These are phyloP conservation scores for Trachymyrmex septentrionalis DNA, from an alignment of 1,140 invertebrate genomes.

Conservation along the genomic window DNA sequence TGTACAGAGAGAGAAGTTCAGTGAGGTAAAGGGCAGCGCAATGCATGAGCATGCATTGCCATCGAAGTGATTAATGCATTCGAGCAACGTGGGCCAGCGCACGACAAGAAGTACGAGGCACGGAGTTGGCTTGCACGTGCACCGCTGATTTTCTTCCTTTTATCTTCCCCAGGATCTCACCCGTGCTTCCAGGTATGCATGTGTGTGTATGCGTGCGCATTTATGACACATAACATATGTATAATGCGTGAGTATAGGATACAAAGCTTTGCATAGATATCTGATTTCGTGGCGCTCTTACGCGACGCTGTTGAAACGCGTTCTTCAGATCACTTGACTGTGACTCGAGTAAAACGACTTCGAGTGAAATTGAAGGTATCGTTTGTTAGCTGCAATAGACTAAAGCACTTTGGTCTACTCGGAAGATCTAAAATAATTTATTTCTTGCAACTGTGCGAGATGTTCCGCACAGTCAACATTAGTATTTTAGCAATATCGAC, in stretches of 20 bases:
- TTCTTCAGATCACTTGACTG: conserved; percentile 65
- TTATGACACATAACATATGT: conserved; percentile 35
- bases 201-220: conserved; percentile 5
- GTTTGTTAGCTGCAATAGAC: conserved; percentile 33
- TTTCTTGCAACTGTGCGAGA: conserved; percentile 13
- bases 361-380: conserved; percentile 44
- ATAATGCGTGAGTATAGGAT: background rate
- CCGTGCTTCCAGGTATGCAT: conserved; percentile 50
- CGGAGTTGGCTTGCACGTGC: conserved; percentile 77
- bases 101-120: conserved; percentile 79
- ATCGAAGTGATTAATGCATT: conserved; percentile 79
- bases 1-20: conserved; percentile 19
- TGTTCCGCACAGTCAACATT: background rate
- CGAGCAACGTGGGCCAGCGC: conserved; percentile 76
- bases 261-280: conserved; percentile 64
- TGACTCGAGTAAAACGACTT: conserved; percentile 65
- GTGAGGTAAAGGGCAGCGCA: conserved; percentile 57
- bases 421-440: conserved; percentile 47
- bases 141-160: conserved; percentile 81
- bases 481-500: background rate
- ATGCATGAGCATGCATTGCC: conserved; percentile 67
- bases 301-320: conserved; percentile 77
- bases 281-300: conserved; percentile 77
- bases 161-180: conserved; percentile 79
- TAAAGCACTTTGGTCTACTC: conserved; percentile 4